A percentile compares a stretch with the other conserved stretches of the same genome.
phyloP scores from a whole-genome alignment of 1,140 invertebrate species.

The Campoletis sonorensis region DNA sequence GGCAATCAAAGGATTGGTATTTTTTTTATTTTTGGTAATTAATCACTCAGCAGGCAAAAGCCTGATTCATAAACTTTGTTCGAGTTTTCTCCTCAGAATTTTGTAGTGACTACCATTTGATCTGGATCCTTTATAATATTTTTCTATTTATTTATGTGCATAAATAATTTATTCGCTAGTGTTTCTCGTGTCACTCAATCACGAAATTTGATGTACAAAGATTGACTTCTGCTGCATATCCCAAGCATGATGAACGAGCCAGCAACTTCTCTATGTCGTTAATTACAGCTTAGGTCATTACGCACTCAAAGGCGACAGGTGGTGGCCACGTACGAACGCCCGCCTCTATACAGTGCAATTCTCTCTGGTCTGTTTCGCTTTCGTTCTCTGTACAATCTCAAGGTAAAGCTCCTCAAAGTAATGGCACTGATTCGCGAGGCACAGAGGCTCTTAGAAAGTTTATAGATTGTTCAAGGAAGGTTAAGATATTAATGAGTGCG shows the following conservation, averaged over 20 bases:
- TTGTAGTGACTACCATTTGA: too few relatives aligned
- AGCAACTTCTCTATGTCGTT: conserved; percentile 60
- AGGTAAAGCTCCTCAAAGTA: conserved; percentile 26
- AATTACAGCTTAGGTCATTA: conserved; percentile 65
- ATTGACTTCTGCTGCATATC: background rate
- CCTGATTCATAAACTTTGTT: too few relatives aligned
- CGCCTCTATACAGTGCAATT: conserved; percentile 46
- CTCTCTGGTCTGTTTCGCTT: conserved; percentile 29
- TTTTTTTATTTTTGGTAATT: too few relatives aligned
- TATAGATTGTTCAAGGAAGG: too few relatives aligned
- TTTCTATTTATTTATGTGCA: background rate
- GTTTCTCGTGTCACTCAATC: background rate
- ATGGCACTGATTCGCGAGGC: too few relatives aligned
- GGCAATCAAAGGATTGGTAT: too few relatives aligned
- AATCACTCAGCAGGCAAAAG: too few relatives aligned
- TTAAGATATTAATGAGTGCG: too few relatives aligned
- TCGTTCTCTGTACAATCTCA: conserved; percentile 36
- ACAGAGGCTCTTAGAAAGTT: background rate
- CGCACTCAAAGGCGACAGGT: conserved; percentile 60
- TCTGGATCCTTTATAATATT: too few relatives aligned
- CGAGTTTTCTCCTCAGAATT: too few relatives aligned
- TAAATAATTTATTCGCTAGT: background rate
- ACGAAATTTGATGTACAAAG: background rate
- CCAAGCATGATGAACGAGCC: conserved; percentile 38
- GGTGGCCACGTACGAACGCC: conserved; percentile 58